Evolutionary conservation across 2,797 vertebrate genomes (phyloP).

Genomic region (Coreius guichenoti): DNA sequence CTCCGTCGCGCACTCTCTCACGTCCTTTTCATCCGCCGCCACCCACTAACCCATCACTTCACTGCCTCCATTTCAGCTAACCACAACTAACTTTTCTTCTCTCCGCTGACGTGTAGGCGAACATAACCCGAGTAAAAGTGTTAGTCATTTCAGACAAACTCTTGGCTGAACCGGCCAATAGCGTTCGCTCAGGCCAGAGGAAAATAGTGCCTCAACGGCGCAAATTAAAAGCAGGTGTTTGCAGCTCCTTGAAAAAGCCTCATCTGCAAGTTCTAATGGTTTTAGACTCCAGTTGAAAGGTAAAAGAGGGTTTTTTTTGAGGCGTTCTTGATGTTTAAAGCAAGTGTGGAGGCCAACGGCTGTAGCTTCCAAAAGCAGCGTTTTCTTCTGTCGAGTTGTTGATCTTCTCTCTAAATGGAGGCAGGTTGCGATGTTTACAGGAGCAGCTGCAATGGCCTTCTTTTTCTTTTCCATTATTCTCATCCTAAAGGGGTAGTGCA

Average conservation of each 20-base stretch:
- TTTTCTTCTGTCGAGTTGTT: conserved; percentile 5
- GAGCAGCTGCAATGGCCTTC: conserved; percentile 1
- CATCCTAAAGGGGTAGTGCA: neutral
- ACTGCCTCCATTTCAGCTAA: conserved; percentile 39
- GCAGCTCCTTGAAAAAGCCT: conserved; percentile 33
- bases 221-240: conserved; percentile 45
- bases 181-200: conserved; percentile 13
- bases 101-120: conserved; percentile 10
- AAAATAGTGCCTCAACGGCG: conserved; percentile 38
- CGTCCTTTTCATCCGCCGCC: conserved; percentile 7
- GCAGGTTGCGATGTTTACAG: conserved; percentile 22
- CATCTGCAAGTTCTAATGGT: conserved; percentile 39
- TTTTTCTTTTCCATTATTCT: conserved; percentile 4
- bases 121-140: conserved; percentile 35
- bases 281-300: conserved; percentile 50
- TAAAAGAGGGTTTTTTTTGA: conserved; percentile 16
- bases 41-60: conserved; percentile 28
- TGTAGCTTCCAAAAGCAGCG: conserved; percentile 12
- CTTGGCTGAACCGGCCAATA: conserved; percentile 37
- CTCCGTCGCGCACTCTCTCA: conserved; percentile 6
- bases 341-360: conserved; percentile 12
- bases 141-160: conserved; percentile 43
- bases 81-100: conserved; percentile 32
- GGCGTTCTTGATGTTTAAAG: conserved; percentile 27
- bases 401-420: conserved; percentile 28